Evolutionary conservation across 2,113 vertebrate species (phyloP).

Genomic region (Benitochromis conjunctus): DNA sequence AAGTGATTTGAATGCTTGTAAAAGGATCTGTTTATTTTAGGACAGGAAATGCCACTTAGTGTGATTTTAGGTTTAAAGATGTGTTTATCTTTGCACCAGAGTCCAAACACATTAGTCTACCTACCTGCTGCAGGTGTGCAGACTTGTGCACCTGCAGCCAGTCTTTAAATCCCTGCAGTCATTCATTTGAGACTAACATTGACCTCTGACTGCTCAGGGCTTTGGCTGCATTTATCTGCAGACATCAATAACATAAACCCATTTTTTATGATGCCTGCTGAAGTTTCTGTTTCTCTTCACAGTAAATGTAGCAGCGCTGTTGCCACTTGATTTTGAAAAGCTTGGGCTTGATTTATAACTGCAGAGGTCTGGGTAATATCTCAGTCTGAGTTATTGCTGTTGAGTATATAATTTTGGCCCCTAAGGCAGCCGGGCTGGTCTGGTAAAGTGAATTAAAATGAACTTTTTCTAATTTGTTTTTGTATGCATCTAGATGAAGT

Average conservation of each 20-base stretch:
- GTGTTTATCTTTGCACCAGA: background rate
- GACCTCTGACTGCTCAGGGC: slow-evolving; percentile 18
- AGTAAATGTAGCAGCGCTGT: background rate
- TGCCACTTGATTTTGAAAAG: background rate
- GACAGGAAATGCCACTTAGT: background rate
- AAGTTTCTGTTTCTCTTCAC: slow-evolving; percentile 17
- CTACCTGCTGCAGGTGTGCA: background rate
- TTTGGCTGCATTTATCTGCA: background rate
- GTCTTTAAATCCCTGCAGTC: background rate
- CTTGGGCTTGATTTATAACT: slow-evolving; percentile 16
- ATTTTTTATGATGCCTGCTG: slow-evolving; percentile 26
- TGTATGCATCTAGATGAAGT: background rate
- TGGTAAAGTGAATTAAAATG: background rate
- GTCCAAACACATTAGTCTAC: background rate
- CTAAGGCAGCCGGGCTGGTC: background rate
- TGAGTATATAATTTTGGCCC: slow-evolving; percentile 1
- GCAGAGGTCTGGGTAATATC: background rate
- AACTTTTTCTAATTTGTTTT: background rate
- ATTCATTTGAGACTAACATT: slow-evolving; percentile 4
- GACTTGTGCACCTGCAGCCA: background rate
- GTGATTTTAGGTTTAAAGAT: background rate
- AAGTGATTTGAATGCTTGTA: background rate
- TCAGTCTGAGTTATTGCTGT: slow-evolving; percentile 8
- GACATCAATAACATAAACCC: background rate
- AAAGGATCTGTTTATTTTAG: background rate